Evolutionary conservation across 1,140 invertebrate genomes (phyloP).

Genomic region (Leptonema lineaticorne): DNA sequence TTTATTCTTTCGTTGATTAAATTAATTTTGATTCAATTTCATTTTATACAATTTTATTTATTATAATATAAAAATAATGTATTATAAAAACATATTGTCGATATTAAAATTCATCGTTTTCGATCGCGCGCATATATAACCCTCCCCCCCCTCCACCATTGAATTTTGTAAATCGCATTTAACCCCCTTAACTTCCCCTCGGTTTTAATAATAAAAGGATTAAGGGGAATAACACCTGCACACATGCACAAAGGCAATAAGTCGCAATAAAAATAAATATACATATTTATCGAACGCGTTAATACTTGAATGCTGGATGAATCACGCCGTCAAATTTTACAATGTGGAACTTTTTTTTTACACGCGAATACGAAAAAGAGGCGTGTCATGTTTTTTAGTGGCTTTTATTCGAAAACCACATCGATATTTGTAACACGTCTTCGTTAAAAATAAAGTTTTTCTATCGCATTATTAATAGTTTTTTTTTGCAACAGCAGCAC

Average conservation of each 20-base stretch:
- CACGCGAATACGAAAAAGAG: too few species aligned
- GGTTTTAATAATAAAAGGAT: conserved; percentile 29
- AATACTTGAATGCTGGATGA: neutral
- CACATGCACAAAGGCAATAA: neutral
- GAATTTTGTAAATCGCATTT: conserved; percentile 14
- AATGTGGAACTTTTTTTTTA: too few species aligned
- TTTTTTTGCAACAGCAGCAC: too few species aligned
- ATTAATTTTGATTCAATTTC: neutral
- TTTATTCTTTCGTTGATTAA: neutral
- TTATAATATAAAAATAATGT: neutral
- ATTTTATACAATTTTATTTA: neutral
- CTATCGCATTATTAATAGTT: too few species aligned
- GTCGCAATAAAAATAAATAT: neutral
- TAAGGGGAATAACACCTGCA: conserved; percentile 21
- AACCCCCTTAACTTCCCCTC: conserved; percentile 6
- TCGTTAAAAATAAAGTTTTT: too few species aligned
- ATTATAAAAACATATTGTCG: neutral
- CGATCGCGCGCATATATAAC: too few species aligned
- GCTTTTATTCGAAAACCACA: too few species aligned
- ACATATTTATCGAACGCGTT: conserved; percentile 1
- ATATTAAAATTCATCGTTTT: neutral
- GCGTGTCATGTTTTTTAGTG: too few species aligned
- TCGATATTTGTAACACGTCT: too few species aligned
- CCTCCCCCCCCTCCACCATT: too few species aligned
- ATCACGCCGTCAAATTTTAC: too few species aligned